Conservation (phyloP, 2,888 invertebrate genomes). For the Trileptium ribeirensis region DNA sequence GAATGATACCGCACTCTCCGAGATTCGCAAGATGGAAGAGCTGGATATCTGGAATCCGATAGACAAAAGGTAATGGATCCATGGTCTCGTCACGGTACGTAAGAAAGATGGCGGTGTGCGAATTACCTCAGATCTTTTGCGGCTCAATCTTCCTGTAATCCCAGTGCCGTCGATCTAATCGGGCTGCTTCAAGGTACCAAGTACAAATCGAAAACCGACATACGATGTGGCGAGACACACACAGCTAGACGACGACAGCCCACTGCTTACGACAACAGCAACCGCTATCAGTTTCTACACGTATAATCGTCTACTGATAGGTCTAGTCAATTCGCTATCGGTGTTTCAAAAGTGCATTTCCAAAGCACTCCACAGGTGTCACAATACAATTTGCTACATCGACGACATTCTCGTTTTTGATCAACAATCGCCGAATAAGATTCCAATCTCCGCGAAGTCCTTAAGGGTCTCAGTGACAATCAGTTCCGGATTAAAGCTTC, state of each 20-base stretch:
- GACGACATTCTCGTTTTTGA: slow-evolving; percentile 8
- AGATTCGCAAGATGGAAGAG: slow-evolving; percentile 13
- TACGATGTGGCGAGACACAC: too few species aligned
- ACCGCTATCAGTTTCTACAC: background rate
- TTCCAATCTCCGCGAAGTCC: background rate
- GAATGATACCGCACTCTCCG: background rate
- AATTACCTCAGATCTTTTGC: background rate
- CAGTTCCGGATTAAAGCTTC: background rate
- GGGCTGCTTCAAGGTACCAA: too few species aligned
- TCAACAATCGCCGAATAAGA: background rate
- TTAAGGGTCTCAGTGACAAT: background rate
- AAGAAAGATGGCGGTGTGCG: background rate
- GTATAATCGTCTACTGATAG: slow-evolving; percentile 6
- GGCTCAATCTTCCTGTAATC: background rate
- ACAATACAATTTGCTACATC: background rate
- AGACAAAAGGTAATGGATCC: background rate
- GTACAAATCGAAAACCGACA: too few species aligned
- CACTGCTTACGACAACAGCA: background rate
- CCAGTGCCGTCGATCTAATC: too few species aligned
- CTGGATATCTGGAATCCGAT: background rate
- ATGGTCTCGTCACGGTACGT: background rate
- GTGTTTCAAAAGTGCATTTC: background rate
- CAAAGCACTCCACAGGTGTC: background rate
- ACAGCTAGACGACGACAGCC: too few species aligned
- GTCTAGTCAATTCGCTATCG: background rate